Conservation (phyloP, 1,140 invertebrate genomes). For the Anoplophora glabripennis region DNA sequence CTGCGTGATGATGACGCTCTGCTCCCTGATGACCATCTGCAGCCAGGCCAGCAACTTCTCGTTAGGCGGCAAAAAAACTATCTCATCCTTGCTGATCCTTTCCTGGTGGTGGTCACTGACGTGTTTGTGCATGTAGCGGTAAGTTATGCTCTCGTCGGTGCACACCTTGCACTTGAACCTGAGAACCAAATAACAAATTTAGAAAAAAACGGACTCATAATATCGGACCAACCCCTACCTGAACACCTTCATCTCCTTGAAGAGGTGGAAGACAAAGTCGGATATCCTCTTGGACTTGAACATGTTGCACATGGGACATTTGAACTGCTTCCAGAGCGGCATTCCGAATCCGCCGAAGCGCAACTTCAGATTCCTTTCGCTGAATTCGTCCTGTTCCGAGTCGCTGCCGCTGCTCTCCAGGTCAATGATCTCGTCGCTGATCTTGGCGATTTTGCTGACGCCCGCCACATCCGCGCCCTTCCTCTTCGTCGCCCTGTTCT, state of each 20-base stretch:
- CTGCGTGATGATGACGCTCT: slow-evolving; percentile 18
- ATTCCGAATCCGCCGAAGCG: slow-evolving; percentile 45
- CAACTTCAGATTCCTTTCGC: slow-evolving; percentile 21
- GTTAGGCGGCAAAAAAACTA: slow-evolving; percentile 18
- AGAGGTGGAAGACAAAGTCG: slow-evolving; percentile 57
- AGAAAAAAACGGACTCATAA: background rate
- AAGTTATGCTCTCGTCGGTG: slow-evolving; percentile 21
- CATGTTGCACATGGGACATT: slow-evolving; percentile 55
- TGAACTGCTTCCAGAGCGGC: slow-evolving; percentile 47
- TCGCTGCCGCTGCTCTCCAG: background rate
- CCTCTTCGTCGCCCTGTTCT: background rate
- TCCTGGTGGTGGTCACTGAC: slow-evolving; percentile 14
- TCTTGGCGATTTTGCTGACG: slow-evolving; percentile 33
- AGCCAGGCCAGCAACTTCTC: slow-evolving; percentile 31
- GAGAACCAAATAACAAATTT: slow-evolving; percentile 4
- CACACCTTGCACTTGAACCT: slow-evolving; percentile 30
- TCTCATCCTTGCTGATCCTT: slow-evolving; percentile 12
- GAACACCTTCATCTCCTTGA: slow-evolving; percentile 46
- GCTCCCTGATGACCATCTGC: slow-evolving; percentile 29
- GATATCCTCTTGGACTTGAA: slow-evolving; percentile 54
- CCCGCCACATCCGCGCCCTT: slow-evolving; percentile 16
- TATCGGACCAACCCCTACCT: slow-evolving; percentile 14
- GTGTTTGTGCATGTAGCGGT: slow-evolving; percentile 30
- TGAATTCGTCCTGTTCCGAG: background rate
- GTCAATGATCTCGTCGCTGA: slow-evolving; percentile 19